Evolutionary conservation across 2,113 vertebrate genomes (phyloP).

Genomic region (Daubentonia madagascariensis): DNA sequence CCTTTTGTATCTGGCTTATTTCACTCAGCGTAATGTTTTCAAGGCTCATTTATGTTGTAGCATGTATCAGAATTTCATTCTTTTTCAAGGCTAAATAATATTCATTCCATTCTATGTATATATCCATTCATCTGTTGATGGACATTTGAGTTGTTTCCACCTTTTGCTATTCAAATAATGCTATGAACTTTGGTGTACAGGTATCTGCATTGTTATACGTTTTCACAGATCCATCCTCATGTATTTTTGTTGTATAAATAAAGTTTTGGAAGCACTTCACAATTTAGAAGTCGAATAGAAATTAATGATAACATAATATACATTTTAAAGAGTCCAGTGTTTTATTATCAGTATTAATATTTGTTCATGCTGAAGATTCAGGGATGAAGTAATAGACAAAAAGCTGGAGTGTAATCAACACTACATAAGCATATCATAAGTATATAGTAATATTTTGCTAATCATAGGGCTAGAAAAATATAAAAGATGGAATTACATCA

Average conservation of each 20-base stretch:
- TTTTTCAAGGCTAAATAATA: not conserved
- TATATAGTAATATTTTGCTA: slow-evolving; percentile 26
- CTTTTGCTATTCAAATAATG: slow-evolving; percentile 1
- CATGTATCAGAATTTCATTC: not conserved
- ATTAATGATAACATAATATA: slow-evolving; percentile 16
- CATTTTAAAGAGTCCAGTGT: slow-evolving; percentile 12
- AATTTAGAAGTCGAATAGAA: slow-evolving; percentile 36
- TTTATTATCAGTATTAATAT: slow-evolving; percentile 54
- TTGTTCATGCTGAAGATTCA: slow-evolving; percentile 41
- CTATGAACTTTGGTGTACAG: not conserved
- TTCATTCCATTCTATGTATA: not conserved
- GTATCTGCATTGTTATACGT: not conserved
- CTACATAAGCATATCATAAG: not conserved
- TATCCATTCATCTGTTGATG: not conserved
- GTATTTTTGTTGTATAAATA: slow-evolving; percentile 12
- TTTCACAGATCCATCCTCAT: not conserved
- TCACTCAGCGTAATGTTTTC: not conserved
- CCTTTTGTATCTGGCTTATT: not conserved
- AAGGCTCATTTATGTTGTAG: not conserved
- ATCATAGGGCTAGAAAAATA: slow-evolving; percentile 44
- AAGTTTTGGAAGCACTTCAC: slow-evolving; percentile 21
- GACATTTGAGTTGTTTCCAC: not conserved
- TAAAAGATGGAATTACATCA: slow-evolving; percentile 32
- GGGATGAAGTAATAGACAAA: slow-evolving; percentile 19
- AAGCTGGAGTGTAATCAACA: not conserved